phyloP scores from a whole-genome alignment of 2,113 vertebrate species.

The Otolemur garnettii region DNA sequence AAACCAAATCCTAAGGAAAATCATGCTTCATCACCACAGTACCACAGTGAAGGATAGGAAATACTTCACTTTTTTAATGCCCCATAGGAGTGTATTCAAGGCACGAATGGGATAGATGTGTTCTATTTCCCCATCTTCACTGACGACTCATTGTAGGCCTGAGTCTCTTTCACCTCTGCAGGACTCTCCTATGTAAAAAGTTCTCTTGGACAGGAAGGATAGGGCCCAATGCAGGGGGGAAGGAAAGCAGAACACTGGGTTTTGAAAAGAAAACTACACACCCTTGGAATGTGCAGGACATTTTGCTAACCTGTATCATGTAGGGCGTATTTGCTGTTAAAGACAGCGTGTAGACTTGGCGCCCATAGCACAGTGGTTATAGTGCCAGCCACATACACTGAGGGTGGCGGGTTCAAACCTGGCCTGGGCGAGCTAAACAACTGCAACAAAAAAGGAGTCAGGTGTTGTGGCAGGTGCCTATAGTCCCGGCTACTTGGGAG shows the following conservation, averaged over 20 bases:
- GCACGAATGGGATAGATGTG: fast-evolving
- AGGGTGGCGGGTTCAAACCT: too few relatives aligned
- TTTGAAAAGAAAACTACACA: not conserved
- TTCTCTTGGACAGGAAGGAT: not conserved
- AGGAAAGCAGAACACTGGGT: not conserved
- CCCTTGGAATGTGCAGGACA: not conserved
- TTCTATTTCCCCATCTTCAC: not conserved
- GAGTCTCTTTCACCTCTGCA: not conserved
- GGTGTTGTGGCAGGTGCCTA: too few relatives aligned
- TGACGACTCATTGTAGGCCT: not conserved
- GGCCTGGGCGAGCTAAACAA: too few relatives aligned
- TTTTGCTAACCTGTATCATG: not conserved
- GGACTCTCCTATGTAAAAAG: not conserved
- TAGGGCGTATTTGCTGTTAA: not conserved
- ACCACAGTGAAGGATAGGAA: not conserved
- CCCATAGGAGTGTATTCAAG: not conserved
- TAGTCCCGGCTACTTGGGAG: too few relatives aligned
- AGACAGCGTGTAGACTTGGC: not conserved
- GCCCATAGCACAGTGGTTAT: too few relatives aligned
- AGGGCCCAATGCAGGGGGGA: not conserved
- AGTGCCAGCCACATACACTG: too few relatives aligned
- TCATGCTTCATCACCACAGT: not conserved
- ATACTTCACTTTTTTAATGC: fast-evolving
- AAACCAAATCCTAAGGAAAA: not conserved
- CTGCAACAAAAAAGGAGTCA: too few relatives aligned